Percentiles rank a stretch among this genome's conserved stretches.
Evolutionary conservation across 2,888 invertebrate species (phyloP).

Genomic region (Leptopilina myrica): DNA sequence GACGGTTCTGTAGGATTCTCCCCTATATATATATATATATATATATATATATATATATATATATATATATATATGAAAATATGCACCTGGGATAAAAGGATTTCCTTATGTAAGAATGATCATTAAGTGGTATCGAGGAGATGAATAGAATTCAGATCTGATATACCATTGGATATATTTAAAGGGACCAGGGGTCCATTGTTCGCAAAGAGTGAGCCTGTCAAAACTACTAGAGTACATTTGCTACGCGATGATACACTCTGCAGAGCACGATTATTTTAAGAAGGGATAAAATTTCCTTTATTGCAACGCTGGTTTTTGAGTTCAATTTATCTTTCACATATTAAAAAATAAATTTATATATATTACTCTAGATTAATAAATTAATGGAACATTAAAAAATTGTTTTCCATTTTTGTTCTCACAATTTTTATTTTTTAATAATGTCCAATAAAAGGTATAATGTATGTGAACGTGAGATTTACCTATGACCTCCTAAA

Average conservation of each 20-base stretch:
- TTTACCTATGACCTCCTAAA: too few relatives aligned
- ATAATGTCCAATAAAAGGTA: too few relatives aligned
- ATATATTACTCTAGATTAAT: not conserved
- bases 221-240: conserved; percentile 72
- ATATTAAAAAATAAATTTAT: not conserved
- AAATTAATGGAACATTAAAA: too few relatives aligned
- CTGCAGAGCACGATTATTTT: conserved; percentile 9
- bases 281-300: conserved; percentile 28
- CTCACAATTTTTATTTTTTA: too few relatives aligned
- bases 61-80: not conserved
- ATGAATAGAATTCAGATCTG: conserved; percentile 68
- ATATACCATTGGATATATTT: conserved; percentile 68
- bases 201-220: conserved; percentile 64
- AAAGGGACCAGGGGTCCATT: conserved; percentile 58
- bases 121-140: conserved; percentile 60
- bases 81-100: conserved; percentile 47
- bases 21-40: too few relatives aligned
- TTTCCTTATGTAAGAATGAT: conserved; percentile 55
- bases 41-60: too few relatives aligned
- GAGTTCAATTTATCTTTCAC: conserved; percentile 9
- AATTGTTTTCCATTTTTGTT: too few relatives aligned
- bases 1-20: too few relatives aligned
- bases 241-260: conserved; percentile 66
- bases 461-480: too few relatives aligned
- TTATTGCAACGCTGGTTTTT: conserved; percentile 30